phyloP scores from a whole-genome alignment of 92 coral and sea anemone genomes.

The Scolanthus callimorphus region DNA sequence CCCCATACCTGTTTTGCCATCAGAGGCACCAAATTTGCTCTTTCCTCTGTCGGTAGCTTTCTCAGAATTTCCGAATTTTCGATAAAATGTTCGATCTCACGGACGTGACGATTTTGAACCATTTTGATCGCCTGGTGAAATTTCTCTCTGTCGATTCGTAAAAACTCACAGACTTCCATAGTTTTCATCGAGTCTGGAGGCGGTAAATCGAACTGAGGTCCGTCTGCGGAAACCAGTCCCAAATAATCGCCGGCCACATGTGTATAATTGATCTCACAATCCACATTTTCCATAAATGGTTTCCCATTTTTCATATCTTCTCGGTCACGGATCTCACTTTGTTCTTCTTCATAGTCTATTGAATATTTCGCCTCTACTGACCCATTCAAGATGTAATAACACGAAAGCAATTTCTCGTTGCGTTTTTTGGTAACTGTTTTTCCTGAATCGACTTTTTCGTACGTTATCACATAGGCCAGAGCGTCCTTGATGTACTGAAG shows the following conservation, averaged over 20 bases:
- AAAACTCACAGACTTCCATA: slow-evolving; percentile 70
- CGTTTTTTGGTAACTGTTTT: slow-evolving; percentile 47
- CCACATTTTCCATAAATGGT: slow-evolving; percentile 1
- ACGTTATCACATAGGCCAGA: slow-evolving; percentile 67
- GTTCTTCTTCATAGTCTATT: slow-evolving; percentile 35
- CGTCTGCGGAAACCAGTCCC: slow-evolving; percentile 87
- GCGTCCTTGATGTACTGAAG: slow-evolving; percentile 86
- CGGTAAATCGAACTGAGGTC: slow-evolving; percentile 78
- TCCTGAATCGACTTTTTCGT: slow-evolving; percentile 69
- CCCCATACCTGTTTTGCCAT: slow-evolving; percentile 86
- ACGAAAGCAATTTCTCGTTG: slow-evolving; percentile 66
- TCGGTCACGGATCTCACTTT: background rate
- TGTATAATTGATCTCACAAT: slow-evolving; percentile 69
- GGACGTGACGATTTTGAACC: slow-evolving; percentile 73
- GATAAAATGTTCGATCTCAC: slow-evolving; percentile 71
- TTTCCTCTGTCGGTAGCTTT: slow-evolving; percentile 64
- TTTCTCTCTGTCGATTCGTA: slow-evolving; percentile 73
- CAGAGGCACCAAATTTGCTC: slow-evolving; percentile 50
- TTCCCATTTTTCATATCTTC: background rate
- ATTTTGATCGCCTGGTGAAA: slow-evolving; percentile 73
- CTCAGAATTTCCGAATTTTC: slow-evolving; percentile 42
- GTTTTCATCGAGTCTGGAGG: slow-evolving; percentile 84
- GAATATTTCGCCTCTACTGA: slow-evolving; percentile 83
- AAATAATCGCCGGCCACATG: slow-evolving; percentile 95
- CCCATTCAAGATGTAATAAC: slow-evolving; percentile 87